Conservation (phyloP, 35 echinoderm and acorn worm species). For the Chiridota heheva region DNA sequence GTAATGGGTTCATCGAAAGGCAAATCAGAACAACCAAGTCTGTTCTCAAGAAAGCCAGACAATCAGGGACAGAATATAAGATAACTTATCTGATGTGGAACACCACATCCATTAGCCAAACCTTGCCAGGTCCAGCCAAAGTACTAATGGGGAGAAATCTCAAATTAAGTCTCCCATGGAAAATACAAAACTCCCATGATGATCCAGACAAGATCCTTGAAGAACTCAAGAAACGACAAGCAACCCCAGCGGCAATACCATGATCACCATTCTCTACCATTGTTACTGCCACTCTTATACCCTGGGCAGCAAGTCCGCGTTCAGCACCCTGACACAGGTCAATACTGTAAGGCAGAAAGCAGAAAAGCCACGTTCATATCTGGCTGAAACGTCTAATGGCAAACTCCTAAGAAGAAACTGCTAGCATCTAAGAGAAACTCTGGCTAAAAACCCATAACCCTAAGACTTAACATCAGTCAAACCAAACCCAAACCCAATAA, state of each 20-base stretch:
- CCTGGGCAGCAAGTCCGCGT: constrained; percentile 4
- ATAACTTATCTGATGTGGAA: constrained; percentile 18
- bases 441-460: too few relatives aligned
- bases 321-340: neutral
- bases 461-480: too few relatives aligned
- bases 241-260: neutral
- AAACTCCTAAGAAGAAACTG: too few relatives aligned
- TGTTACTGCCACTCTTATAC: neutral
- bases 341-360: too few relatives aligned
- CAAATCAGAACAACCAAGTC: constrained; percentile 15
- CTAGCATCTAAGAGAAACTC: too few relatives aligned
- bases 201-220: neutral
- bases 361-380: too few relatives aligned
- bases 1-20: constrained; percentile 33
- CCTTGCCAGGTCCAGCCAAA: neutral
- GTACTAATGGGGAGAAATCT: too few relatives aligned
- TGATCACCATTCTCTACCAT: neutral
- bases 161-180: neutral
- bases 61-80: neutral
- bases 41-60: constrained; percentile 19
- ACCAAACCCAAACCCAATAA: too few relatives aligned
- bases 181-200: neutral
- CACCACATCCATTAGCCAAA: constrained; percentile 3
- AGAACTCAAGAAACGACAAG: neutral
- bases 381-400: too few relatives aligned